Percentiles rank a stretch among this genome's conserved stretches.
phyloP scores from a whole-genome alignment of 2,888 invertebrate species.

The Brachyptera risi region DNA sequence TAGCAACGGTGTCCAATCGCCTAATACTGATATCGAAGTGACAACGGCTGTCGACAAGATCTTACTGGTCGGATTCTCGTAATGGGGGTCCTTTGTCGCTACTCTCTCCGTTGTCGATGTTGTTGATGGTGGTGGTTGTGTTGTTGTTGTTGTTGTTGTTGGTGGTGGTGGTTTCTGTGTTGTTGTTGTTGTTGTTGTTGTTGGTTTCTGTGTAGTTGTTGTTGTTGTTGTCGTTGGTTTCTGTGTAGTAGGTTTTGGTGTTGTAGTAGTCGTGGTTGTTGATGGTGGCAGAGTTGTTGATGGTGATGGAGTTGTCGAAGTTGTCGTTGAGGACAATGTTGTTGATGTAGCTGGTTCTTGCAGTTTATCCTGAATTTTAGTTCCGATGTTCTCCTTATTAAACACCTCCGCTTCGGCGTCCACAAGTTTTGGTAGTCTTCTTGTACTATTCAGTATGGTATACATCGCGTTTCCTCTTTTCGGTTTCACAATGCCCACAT shows the following conservation, averaged over 20 bases:
- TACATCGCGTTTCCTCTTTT: background rate
- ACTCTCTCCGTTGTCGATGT: background rate
- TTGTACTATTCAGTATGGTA: background rate
- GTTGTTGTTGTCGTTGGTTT: constrained; percentile 40
- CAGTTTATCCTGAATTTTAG: no score
- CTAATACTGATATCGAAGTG: constrained; percentile 31
- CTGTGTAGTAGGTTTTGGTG: constrained; percentile 43
- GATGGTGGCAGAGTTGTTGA: no score
- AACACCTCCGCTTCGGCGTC: constrained; percentile 10
- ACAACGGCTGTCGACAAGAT: constrained; percentile 32
- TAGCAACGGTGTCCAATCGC: constrained; percentile 19
- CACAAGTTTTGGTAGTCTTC: constrained; percentile 9
- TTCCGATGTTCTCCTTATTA: background rate
- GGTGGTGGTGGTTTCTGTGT: constrained; percentile 42
- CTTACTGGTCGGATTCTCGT: constrained; percentile 22
- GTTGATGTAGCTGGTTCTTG: no score
- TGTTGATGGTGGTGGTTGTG: no score
- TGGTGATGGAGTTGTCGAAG: no score
- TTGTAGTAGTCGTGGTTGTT: constrained; percentile 42
- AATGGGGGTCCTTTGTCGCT: background rate
- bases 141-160: no score
- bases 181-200: constrained; percentile 41
- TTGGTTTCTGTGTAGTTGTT: constrained; percentile 42
- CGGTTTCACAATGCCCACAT: background rate
- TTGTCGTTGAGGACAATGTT: background rate